These are phyloP conservation scores for Sciaenops ocellatus DNA, from an alignment of 2,797 vertebrate species.

Conservation along the genomic window DNA sequence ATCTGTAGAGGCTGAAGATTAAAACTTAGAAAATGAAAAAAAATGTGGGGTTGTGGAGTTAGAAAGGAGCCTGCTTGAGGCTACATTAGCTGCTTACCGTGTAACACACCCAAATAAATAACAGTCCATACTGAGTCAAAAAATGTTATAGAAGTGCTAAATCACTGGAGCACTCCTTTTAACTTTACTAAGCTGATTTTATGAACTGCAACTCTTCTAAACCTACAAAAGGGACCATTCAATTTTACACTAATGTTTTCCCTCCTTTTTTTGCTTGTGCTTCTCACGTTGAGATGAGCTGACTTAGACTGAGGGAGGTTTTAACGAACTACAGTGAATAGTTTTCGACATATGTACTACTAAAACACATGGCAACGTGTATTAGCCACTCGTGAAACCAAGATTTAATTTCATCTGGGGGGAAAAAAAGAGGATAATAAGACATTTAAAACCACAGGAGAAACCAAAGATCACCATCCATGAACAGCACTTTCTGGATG, in stretches of 20 bases:
- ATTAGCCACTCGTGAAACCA: background rate
- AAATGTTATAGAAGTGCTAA: too few species aligned
- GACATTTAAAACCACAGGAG: background rate
- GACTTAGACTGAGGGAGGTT: background rate
- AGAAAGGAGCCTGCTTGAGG: background rate
- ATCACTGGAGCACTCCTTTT: too few species aligned
- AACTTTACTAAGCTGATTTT: background rate
- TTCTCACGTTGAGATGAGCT: background rate
- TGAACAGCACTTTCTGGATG: background rate
- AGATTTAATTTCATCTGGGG: background rate
- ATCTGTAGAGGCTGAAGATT: background rate
- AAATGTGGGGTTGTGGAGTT: too few species aligned
- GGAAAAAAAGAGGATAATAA: background rate
- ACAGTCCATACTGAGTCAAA: too few species aligned
- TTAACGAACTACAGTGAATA: background rate
- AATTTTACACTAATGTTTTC: too few species aligned
- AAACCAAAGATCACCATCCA: constrained; percentile 8
- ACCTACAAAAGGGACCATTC: background rate
- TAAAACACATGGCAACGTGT: background rate
- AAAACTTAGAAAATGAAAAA: background rate
- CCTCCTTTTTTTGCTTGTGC: background rate
- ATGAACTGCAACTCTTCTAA: background rate
- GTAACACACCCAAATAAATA: background rate
- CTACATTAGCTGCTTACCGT: background rate
- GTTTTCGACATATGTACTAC: background rate